These are phyloP conservation scores for Psittacula echo DNA, from an alignment of 2,797 vertebrate genomes.

Conservation along the genomic window DNA sequence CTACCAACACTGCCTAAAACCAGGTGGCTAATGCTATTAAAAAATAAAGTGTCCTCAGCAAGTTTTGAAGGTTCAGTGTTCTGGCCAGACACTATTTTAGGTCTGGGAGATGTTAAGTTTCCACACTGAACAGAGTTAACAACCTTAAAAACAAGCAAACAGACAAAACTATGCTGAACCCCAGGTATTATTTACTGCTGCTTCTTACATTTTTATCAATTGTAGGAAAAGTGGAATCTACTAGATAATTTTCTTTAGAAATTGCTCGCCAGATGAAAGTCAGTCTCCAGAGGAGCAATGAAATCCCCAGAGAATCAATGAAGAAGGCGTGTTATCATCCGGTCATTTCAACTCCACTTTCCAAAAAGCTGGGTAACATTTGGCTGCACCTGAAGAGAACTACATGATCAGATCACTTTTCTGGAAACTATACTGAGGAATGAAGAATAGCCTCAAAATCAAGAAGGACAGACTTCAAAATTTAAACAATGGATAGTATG, in stretches of 20 bases:
- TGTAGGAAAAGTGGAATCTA: background rate
- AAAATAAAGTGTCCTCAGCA: background rate
- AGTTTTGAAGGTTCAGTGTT: background rate
- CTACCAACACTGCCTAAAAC: background rate
- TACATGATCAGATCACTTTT: background rate
- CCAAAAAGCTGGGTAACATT: background rate
- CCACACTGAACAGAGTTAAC: no score
- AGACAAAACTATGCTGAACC: background rate
- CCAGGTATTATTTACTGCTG: background rate
- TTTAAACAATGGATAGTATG: background rate
- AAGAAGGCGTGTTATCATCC: background rate
- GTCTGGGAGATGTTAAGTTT: background rate
- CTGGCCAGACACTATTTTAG: background rate
- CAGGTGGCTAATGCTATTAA: background rate
- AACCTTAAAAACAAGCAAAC: fast-evolving
- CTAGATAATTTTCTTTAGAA: background rate
- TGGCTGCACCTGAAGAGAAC: background rate
- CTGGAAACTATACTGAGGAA: background rate
- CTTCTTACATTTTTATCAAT: background rate
- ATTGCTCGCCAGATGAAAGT: background rate
- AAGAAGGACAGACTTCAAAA: background rate
- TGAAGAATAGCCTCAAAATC: background rate
- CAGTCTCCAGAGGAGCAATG: background rate
- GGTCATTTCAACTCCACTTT: background rate
- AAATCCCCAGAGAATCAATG: background rate